A percentile compares a stretch with the other conserved stretches of the same genome.
Conservation (phyloP, 2,797 vertebrate genomes). For the Cyclopterus lumpus region DNA sequence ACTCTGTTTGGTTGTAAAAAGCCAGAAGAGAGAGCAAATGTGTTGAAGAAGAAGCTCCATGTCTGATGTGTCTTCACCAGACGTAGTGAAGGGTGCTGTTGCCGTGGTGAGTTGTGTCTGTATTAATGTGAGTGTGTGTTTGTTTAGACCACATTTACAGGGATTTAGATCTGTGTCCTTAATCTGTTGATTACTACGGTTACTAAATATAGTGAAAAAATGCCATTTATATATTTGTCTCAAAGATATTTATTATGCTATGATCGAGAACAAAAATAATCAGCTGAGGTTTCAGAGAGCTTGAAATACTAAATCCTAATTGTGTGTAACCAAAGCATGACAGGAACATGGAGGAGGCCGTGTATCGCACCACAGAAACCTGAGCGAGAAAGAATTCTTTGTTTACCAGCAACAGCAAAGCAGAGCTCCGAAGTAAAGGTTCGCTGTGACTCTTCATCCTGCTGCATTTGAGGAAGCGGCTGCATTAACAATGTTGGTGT, state of each 20-base stretch:
- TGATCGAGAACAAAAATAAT: neutral
- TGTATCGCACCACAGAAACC: constrained; percentile 20
- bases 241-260: neutral
- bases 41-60: constrained; percentile 26
- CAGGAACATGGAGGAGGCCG: constrained; percentile 55
- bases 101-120: constrained; percentile 55
- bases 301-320: constrained; percentile 21
- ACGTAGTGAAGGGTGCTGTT: constrained; percentile 50
- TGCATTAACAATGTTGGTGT: constrained; percentile 17
- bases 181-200: neutral
- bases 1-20: constrained; percentile 45
- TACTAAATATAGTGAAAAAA: neutral
- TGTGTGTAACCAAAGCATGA: constrained; percentile 37
- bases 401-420: constrained; percentile 24
- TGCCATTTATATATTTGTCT: no score
- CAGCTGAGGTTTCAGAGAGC: constrained; percentile 1
- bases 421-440: constrained; percentile 20
- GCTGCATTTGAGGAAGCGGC: constrained; percentile 38
- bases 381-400: constrained; percentile 31
- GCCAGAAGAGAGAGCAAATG: constrained; percentile 16
- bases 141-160: neutral
- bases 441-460: constrained; percentile 14
- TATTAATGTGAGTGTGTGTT: constrained; percentile 25
- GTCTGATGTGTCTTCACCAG: constrained; percentile 47
- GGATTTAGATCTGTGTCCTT: neutral